Percentiles rank a stretch among this genome's conserved stretches.
phyloP scores from a whole-genome alignment of 1,140 invertebrate genomes.

The Orchestia grillus region DNA sequence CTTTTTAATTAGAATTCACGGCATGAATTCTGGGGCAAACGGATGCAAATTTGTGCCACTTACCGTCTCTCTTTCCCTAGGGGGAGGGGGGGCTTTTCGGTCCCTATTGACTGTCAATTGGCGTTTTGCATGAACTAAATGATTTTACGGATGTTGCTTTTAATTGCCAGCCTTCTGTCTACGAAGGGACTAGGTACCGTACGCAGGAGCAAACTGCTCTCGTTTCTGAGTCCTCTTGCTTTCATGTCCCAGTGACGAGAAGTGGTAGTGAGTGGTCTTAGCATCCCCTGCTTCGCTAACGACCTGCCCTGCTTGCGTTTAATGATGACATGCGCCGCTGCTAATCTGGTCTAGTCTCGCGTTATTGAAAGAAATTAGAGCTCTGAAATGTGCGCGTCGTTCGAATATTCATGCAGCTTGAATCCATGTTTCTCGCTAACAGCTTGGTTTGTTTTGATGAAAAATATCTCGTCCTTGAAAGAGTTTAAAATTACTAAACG shows the following conservation, averaged over 20 bases:
- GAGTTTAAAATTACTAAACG: too few relatives aligned
- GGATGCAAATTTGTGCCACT: constrained; percentile 41
- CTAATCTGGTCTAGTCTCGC: not conserved
- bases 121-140: not conserved
- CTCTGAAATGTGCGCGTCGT: not conserved
- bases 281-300: not conserved
- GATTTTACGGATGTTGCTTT: constrained; percentile 1
- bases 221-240: not conserved
- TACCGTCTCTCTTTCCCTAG: constrained; percentile 9
- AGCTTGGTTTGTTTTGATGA: too few relatives aligned
- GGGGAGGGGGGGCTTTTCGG: not conserved
- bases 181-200: not conserved
- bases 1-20: constrained; percentile 52
- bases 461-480: too few relatives aligned
- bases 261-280: not conserved
- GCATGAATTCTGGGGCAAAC: constrained; percentile 41
- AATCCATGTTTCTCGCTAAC: not conserved
- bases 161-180: not conserved
- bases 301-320: not conserved
- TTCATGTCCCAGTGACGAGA: not conserved
- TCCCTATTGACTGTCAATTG: constrained; percentile 19
- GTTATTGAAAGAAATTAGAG: not conserved
- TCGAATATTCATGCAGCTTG: not conserved
- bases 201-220: not conserved
- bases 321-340: not conserved